A percentile compares a stretch with the other conserved stretches of the same genome.
Evolutionary conservation across 2,113 vertebrate genomes (phyloP).

Genomic region (Phylloscopus trochilus): DNA sequence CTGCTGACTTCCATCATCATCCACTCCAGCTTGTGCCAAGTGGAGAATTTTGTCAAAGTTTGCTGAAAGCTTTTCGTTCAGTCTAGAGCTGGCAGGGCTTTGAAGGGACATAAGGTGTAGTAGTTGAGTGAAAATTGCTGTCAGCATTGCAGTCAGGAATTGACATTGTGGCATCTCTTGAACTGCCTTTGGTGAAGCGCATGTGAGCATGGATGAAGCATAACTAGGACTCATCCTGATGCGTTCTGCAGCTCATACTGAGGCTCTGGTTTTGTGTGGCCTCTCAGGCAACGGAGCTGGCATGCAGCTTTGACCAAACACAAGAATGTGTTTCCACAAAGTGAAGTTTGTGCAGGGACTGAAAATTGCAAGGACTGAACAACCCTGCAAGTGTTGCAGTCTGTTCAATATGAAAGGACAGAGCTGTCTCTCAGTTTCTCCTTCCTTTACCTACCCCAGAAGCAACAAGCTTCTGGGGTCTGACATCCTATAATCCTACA

Average conservation of each 20-base stretch:
- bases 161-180: not conserved
- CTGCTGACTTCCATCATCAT: not conserved
- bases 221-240: not conserved
- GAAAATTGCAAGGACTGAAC: not conserved
- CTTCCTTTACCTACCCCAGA: not conserved
- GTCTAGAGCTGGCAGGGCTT: not conserved
- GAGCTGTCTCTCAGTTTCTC: not conserved
- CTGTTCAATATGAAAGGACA: not conserved
- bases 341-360: not conserved
- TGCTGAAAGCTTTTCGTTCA: not conserved
- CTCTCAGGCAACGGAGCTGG: not conserved
- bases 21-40: not conserved
- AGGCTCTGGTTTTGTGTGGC: not conserved
- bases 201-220: accelerated
- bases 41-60: not conserved
- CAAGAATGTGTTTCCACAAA: not conserved
- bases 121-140: not conserved
- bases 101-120: not conserved
- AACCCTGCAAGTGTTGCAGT: not conserved
- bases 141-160: not conserved
- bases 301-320: not conserved
- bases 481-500: not conserved
- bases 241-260: not conserved
- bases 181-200: accelerated
- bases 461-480: not conserved